Evolutionary conservation across 2,113 vertebrate genomes (phyloP).

Genomic region (Hypanus sabinus): DNA sequence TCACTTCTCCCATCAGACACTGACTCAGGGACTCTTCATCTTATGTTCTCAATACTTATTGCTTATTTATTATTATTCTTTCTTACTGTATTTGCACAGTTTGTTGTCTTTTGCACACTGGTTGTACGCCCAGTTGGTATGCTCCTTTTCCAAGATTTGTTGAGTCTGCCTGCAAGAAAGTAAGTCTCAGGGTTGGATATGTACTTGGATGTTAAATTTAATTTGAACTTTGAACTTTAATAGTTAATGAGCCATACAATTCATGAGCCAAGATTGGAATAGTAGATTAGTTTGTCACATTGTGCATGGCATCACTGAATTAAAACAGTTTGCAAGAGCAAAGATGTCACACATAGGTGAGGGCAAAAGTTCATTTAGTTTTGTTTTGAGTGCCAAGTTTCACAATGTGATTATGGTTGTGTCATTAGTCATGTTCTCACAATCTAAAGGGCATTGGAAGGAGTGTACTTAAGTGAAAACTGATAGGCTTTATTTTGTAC

Average conservation of each 20-base stretch:
- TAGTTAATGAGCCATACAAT: neutral
- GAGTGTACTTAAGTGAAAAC: slow-evolving; percentile 42
- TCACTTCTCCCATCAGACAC: too few relatives aligned
- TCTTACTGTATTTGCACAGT: too few relatives aligned
- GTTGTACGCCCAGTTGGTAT: too few relatives aligned
- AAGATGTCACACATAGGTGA: neutral
- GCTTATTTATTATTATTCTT: too few relatives aligned
- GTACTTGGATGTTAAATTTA: too few relatives aligned
- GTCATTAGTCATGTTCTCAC: slow-evolving; percentile 36
- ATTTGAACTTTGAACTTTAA: too few relatives aligned
- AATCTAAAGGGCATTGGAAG: slow-evolving; percentile 45
- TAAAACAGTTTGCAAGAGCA: neutral
- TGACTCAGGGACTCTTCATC: too few relatives aligned
- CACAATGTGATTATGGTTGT: slow-evolving; percentile 50
- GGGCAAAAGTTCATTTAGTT: slow-evolving; percentile 29
- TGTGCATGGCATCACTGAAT: neutral
- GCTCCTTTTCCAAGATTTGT: too few relatives aligned
- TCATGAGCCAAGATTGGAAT: neutral
- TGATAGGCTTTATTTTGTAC: slow-evolving; percentile 45
- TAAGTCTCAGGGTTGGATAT: too few relatives aligned
- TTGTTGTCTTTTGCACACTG: too few relatives aligned
- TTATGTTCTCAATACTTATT: too few relatives aligned
- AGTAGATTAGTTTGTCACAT: neutral
- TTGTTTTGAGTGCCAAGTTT: slow-evolving; percentile 54
- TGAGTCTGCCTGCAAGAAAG: too few relatives aligned